Base-by-base conservation (phyloP, 1,140 invertebrate genomes). In the Drosophila nebulosa region DNA sequence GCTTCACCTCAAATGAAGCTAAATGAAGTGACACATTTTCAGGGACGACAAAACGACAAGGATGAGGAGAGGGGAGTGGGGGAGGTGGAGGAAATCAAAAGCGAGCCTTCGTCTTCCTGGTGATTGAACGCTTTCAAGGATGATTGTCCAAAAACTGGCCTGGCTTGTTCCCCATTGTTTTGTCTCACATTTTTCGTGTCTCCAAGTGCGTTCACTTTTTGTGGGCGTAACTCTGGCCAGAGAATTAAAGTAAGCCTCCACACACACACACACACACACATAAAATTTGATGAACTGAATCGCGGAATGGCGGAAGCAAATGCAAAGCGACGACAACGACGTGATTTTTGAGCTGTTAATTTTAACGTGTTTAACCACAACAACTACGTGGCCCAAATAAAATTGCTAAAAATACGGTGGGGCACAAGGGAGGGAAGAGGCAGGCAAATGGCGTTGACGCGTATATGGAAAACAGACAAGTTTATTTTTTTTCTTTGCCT, bases 81-180 rank as follows among this genome's bases (percentile, higher is more conserved):
- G 42, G 21, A 46, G 60, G 16, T 69, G 30, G 10, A 32, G 30
- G 30, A 32, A 32, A 10, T 32, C 30, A 32, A 32, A 12, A 32
- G 46, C 80, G 80, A 86, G 80, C 80, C 80, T 85, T 86, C 78
- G 21, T 16, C 35, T 50, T 53, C 26, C 53, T 32, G 51, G 83
- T 89, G 74, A 88, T 76, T 88, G 83, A 83, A 88, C 83, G 78
- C 60, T 58, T 70, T 83, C 83, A 88, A 88, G 83, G 83, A 88
- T 88, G 70, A 62, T 71, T 71, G 42, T 57, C 66, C 73, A 56
- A 16, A 69, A 58, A 32, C 30, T 46, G 61, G 69, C 62, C 62
- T 74, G 30, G 4, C 24, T 12, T 32, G 9, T 14, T 12, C 1
- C 36, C 32, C 7, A 2, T 32, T 10, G 9, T 14, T 39, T 4